Evolutionary conservation across 2,888 invertebrate genomes (phyloP).

Genomic region (Scrobipalpa atriplicella): DNA sequence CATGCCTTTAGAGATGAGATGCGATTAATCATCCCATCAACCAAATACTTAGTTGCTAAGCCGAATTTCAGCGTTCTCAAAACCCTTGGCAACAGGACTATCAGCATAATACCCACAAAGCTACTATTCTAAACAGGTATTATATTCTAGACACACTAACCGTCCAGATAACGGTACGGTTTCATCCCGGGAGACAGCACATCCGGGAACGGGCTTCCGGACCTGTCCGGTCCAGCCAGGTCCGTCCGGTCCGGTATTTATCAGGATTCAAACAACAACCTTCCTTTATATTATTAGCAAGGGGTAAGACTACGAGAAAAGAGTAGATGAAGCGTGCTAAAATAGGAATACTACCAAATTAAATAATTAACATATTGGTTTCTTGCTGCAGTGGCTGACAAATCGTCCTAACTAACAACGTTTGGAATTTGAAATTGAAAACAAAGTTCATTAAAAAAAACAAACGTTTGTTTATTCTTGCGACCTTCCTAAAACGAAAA

Average conservation of each 20-base stretch:
- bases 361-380: too few species aligned
- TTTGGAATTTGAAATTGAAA: too few species aligned
- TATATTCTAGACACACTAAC: neutral
- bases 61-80: neutral
- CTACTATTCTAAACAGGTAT: neutral
- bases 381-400: too few species aligned
- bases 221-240: neutral
- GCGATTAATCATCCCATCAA: too few species aligned
- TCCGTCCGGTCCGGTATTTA: neutral
- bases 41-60: neutral
- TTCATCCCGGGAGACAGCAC: neutral
- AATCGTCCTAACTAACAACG: too few species aligned
- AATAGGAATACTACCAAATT: too few species aligned
- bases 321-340: neutral
- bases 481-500: neutral
- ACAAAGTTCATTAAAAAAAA: too few species aligned
- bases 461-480: too few species aligned
- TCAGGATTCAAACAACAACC: neutral
- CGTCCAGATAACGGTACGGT: slow-evolving; percentile 4
- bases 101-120: neutral
- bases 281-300: neutral
- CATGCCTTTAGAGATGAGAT: too few species aligned
- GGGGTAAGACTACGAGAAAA: neutral
- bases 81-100: neutral
- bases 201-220: neutral